Base-by-base conservation (phyloP, 2,888 invertebrate species). In the Ophion ellenae region DNA sequence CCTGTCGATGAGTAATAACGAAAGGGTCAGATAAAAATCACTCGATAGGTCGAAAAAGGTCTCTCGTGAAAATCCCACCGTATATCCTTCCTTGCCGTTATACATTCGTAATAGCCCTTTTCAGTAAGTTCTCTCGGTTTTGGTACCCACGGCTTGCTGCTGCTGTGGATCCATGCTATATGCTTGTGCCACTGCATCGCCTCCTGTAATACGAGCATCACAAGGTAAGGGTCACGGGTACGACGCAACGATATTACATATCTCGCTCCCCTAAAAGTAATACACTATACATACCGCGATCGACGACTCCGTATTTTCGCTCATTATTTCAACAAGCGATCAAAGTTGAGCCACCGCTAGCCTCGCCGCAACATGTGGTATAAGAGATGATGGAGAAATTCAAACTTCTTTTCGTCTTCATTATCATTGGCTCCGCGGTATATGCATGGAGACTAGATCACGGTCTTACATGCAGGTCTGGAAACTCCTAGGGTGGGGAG, bases 131-230 rank as follows among this genome's bases (percentile, higher is more conserved):
- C 80, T 24, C 83, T 81, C 1, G 83, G 76, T 70, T 82, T 83
- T 40, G 86, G 81, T 40, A 88, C 86, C 14, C 66, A 1, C 20
- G 77, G 20, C 14, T 45, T 36, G 4, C 80, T 64, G 1, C 53
- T 36, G 45, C 73, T 11, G 61, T 79, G 86, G 36, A 91, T 64
- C n/a, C 74, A 45, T 24, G 89, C 86, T 53, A 91, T 81, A 57
- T 88, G 86, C 57, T 32, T 76, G 75, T 86, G 82, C 91, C 91
- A 91, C 81, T 91, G 84, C 90, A 90, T 90, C 64, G 76, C 14
- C 20, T 24, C 36, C 59, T 11, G 59, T n/a, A 73, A 11, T 59
- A 32, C 14, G 2, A 24, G 32, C 20, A 32, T 63, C 20, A 53
- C 1, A 17, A 53, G 2, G 53, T 5, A 3, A 53, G 0, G 5